Percentiles rank a stretch among this genome's conserved stretches.
These are phyloP conservation scores for Papilio dardanus DNA, from an alignment of 1,140 invertebrate species.

Conservation along the genomic window DNA sequence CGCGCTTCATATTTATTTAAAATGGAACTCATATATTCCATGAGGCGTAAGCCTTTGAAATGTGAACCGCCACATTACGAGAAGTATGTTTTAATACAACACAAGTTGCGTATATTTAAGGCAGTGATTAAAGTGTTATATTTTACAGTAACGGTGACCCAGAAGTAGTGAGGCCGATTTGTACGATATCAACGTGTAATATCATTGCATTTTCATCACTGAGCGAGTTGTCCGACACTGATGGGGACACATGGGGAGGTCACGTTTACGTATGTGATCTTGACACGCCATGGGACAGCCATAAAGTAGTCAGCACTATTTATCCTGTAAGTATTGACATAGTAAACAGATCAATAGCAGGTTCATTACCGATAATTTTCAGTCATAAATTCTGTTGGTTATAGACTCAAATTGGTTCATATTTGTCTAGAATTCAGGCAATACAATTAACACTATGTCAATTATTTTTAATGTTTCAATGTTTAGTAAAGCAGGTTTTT, in stretches of 20 bases:
- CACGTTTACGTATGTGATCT: constrained; percentile 94
- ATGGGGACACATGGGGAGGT: constrained; percentile 87
- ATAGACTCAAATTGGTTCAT: too few relatives aligned
- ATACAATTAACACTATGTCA: too few relatives aligned
- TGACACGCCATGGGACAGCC: constrained; percentile 92
- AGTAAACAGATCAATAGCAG: too few relatives aligned
- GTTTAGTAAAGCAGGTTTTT: too few relatives aligned
- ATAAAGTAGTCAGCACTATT: constrained; percentile 84
- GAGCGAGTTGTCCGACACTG: constrained; percentile 86
- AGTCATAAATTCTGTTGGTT: too few relatives aligned
- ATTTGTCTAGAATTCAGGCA: too few relatives aligned
- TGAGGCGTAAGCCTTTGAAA: constrained; percentile 81
- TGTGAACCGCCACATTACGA: constrained; percentile 81
- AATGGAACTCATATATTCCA: constrained; percentile 84
- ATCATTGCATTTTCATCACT: constrained; percentile 91
- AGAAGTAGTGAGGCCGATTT: constrained; percentile 83
- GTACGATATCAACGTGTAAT: constrained; percentile 90
- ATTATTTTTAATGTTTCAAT: too few relatives aligned
- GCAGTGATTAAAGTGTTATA: neutral
- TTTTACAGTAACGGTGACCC: constrained; percentile 71
- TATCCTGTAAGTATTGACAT: constrained; percentile 70
- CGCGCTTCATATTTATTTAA: neutral
- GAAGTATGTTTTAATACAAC: constrained; percentile 64
- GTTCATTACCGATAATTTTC: too few relatives aligned
- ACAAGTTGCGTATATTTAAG: neutral